phyloP scores from a whole-genome alignment of 2,797 vertebrate species.

The Centropyge bicolor region DNA sequence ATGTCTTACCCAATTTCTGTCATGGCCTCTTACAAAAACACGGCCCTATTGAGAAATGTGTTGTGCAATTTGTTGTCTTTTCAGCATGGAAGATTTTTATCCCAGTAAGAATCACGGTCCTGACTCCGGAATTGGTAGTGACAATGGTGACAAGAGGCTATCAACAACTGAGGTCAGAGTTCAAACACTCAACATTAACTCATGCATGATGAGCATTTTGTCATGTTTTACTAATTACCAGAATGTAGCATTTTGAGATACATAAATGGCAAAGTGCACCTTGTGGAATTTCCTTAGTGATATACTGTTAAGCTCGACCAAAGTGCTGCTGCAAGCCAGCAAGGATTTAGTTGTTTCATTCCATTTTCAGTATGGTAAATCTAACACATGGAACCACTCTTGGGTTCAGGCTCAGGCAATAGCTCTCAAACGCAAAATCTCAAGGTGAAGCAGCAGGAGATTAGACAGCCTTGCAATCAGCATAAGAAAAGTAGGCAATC shows the following conservation, averaged over 20 bases:
- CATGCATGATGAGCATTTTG: neutral
- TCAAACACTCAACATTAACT: neutral
- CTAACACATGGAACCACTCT: neutral
- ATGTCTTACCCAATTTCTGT: neutral
- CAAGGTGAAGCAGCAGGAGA: neutral
- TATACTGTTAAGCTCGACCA: neutral
- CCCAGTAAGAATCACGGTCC: constrained; percentile 97
- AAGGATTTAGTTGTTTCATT: too few relatives aligned
- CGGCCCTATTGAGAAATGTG: constrained; percentile 1
- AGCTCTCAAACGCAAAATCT: neutral
- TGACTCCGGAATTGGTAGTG: constrained; percentile 98
- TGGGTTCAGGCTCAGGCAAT: neutral
- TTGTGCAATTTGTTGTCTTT: constrained; percentile 53
- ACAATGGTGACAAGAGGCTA: constrained; percentile 97
- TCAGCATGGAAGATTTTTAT: constrained; percentile 98
- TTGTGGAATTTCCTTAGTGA: neutral
- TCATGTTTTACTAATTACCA: neutral
- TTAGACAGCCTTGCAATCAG: neutral
- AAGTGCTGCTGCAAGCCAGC: neutral
- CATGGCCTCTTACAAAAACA: neutral
- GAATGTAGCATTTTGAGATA: neutral
- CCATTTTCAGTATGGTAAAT: neutral
- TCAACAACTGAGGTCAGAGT: constrained; percentile 94
- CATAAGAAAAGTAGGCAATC: neutral
- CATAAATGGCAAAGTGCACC: neutral